Conservation (phyloP, 30 jellyfish, hydroid and myxozoan species). For the Pseudorhiza aurosa region DNA sequence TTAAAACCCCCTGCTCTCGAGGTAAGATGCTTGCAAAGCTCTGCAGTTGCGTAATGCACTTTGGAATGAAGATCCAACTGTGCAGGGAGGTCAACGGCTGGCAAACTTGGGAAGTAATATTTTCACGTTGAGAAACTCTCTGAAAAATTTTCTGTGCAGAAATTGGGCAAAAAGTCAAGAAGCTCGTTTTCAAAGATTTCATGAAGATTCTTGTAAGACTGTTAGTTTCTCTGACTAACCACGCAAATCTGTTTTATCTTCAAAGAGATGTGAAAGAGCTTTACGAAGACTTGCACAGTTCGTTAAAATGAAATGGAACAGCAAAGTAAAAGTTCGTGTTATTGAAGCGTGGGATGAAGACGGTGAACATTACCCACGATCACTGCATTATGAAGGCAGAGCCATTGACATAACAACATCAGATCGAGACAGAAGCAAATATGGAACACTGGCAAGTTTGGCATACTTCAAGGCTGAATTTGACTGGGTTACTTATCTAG, state of each 20-base stretch:
- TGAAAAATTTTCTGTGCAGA: too few relatives aligned
- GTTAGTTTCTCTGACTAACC: too few relatives aligned
- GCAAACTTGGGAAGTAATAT: too few relatives aligned
- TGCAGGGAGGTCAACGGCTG: too few relatives aligned
- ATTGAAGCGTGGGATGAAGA: constrained; percentile 91
- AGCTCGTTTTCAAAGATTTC: too few relatives aligned
- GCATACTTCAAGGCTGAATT: constrained; percentile 88
- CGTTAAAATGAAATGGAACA: constrained; percentile 76
- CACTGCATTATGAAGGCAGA: constrained; percentile 89
- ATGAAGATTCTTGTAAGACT: too few relatives aligned
- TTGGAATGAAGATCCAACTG: too few relatives aligned
- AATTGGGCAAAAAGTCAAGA: too few relatives aligned
- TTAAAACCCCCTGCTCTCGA: too few relatives aligned
- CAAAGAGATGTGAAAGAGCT: constrained; percentile 71
- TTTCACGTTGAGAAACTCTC: too few relatives aligned
- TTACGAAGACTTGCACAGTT: constrained; percentile 74
- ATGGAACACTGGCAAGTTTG: constrained; percentile 83
- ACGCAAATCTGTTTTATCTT: background rate
- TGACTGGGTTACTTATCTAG: constrained; percentile 69
- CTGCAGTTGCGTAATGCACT: too few relatives aligned
- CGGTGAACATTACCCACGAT: constrained; percentile 73
- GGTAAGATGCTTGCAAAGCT: too few relatives aligned
- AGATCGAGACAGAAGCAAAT: constrained; percentile 61
- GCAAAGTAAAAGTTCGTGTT: constrained; percentile 70
- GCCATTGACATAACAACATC: constrained; percentile 86